Evolutionary conservation across 2,113 vertebrate species (phyloP), one percentile per base, ranked within the genome.

Genomic region (Eudorcas thomsonii): DNA sequence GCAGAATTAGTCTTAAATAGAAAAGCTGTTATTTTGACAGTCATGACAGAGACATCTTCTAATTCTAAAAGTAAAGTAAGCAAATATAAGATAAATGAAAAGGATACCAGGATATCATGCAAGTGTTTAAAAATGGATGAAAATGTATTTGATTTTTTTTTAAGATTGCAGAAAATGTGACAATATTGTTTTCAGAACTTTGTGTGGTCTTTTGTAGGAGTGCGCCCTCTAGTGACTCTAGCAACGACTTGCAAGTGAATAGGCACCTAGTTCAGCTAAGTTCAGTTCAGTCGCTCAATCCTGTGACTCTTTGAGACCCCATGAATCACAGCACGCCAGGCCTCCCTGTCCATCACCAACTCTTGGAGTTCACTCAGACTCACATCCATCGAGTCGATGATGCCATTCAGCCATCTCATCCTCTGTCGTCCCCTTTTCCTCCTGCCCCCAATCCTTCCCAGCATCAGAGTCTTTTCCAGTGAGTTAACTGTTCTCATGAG

Each of bases 141-240:
- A 62, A 39, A n/a, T 78, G 87, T 87, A 45, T 81, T 71, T 54
- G n/a, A 92, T 7, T 36, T 45, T 52, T 54, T 48, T 36, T 87
- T n/a, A n/a, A 43, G n/a, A 33, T 93, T 94, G 93, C 77, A 91
- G 93, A 93, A 94, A 95, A 26, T 55, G 28, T 67, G 48, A 45
- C 19, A n/a, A 7, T 45, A 6, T 45, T 45, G 74, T 48, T 83
- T 78, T 50, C 64, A 74, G 39, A 86, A 45, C 1, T 97, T 96
- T 33, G 23, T 28, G n/a, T 45, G 45, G 92, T 97, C 25, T 93
- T 88, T 97, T 90, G 55, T 96, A 81, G 14, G 14, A 64, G 80
- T 94, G 84, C 13, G 43, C 97, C 97, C 98, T 98, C 98, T 97
- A 88, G 97, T 97, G 98, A 87, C 23, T 10, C 0, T 2, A 96